Conservation (phyloP, 2,888 invertebrate species). For the Trypoxylon attenuatum region DNA sequence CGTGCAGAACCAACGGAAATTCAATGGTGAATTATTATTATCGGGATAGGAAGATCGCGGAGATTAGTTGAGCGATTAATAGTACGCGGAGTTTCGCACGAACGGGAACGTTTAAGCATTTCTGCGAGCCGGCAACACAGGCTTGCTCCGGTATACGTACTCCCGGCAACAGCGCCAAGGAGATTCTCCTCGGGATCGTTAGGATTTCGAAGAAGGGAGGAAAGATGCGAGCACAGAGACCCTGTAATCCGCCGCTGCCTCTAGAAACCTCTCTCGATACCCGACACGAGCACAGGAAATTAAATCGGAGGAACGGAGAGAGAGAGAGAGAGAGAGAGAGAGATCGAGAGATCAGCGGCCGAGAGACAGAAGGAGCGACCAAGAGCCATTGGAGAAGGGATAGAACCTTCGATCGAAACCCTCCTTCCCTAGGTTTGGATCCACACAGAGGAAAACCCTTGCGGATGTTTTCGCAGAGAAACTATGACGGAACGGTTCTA, state of each 20-base stretch:
- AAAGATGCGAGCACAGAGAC: conserved; percentile 20
- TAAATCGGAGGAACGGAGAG: conserved; percentile 36
- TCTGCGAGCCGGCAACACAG: too few species aligned
- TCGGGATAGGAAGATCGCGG: too few species aligned
- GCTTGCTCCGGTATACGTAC: conserved; percentile 3
- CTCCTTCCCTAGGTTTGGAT: conserved; percentile 59
- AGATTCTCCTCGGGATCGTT: conserved; percentile 25
- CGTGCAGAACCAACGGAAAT: too few species aligned
- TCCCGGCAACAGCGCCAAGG: conserved; percentile 15
- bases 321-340: conserved; percentile 3
- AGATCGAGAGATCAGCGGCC: conserved; percentile 6
- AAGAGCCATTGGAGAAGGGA: neutral
- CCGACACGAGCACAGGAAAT: conserved; percentile 56
- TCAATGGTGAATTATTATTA: too few species aligned
- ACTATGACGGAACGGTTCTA: conserved; percentile 58
- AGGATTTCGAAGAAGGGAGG: conserved; percentile 30
- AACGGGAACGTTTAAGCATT: too few species aligned
- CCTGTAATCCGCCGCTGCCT: conserved; percentile 32
- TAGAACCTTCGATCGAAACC: conserved; percentile 63
- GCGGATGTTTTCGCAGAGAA: conserved; percentile 61
- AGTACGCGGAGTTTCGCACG: too few species aligned
- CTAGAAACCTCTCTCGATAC: conserved; percentile 35
- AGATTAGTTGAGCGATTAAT: too few species aligned
- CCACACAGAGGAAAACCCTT: conserved; percentile 64
- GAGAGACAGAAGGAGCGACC: conserved; percentile 1